Conservation (phyloP, 2,113 vertebrate species). For the Camelus dromedarius region DNA sequence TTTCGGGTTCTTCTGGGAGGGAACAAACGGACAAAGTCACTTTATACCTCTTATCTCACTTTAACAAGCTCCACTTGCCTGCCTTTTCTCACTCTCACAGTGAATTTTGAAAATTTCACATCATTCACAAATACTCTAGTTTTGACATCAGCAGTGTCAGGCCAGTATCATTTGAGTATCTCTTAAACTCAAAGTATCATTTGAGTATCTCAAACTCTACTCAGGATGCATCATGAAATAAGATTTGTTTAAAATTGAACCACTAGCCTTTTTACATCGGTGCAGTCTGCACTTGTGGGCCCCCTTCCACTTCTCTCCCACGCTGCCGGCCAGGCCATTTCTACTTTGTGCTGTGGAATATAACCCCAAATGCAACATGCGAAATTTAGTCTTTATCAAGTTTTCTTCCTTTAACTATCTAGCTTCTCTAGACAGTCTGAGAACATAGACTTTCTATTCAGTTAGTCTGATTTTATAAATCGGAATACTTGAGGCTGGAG, state of each 20-base stretch:
- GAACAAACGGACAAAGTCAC: not conserved
- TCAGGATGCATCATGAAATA: not conserved
- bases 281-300: not conserved
- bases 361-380: constrained; percentile 2
- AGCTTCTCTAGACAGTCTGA: constrained; percentile 32
- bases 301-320: not conserved
- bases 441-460: not conserved
- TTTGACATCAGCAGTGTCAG: constrained; percentile 45
- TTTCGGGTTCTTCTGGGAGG: not conserved
- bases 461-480: constrained; percentile 26
- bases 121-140: not conserved
- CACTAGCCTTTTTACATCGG: not conserved
- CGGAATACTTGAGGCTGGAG: not conserved
- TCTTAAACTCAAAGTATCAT: not conserved
- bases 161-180: not conserved
- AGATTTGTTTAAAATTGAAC: not conserved
- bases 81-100: not conserved
- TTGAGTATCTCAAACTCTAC: not conserved
- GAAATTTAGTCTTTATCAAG: constrained; percentile 19
- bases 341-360: not conserved
- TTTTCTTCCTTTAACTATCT: constrained; percentile 38
- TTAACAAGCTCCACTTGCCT: not conserved
- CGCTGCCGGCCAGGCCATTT: not conserved
- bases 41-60: not conserved
- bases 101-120: not conserved